These are phyloP conservation scores for Pandion haliaetus DNA, from an alignment of 2,113 vertebrate genomes.

Conservation along the genomic window DNA sequence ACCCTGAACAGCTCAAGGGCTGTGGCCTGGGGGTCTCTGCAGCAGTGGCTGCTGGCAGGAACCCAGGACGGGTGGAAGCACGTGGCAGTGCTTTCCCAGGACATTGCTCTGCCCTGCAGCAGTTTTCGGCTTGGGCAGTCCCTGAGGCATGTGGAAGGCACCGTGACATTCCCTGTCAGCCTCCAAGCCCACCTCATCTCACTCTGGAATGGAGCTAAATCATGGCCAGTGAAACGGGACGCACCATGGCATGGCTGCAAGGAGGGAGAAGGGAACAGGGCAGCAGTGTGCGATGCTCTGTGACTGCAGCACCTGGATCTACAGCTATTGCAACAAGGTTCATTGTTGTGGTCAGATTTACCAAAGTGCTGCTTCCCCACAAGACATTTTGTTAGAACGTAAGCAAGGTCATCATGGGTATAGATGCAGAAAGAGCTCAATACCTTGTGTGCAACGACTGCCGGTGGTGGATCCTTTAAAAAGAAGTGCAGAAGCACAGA, in stretches of 20 bases:
- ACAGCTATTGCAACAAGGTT: not conserved
- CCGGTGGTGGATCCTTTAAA: not conserved
- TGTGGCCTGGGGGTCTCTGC: not conserved
- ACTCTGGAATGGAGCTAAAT: too few relatives aligned
- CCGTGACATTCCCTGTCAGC: fast-evolving
- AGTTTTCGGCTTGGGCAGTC: not conserved
- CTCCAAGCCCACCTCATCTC: not conserved
- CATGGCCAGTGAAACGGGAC: not conserved
- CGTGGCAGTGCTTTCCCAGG: too few relatives aligned
- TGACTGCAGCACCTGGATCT: not conserved
- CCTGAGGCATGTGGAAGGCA: too few relatives aligned
- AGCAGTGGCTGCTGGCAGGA: not conserved
- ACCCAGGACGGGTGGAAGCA: not conserved
- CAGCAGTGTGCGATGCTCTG: too few relatives aligned
- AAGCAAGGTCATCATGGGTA: not conserved
- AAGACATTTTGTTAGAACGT: not conserved
- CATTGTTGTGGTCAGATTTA: not conserved
- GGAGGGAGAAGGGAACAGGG: not conserved
- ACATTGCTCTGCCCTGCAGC: not conserved
- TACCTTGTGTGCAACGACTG: not conserved
- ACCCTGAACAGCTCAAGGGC: not conserved
- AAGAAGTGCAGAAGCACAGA: not conserved
- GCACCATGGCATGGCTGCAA: too few relatives aligned
- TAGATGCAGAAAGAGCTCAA: not conserved
- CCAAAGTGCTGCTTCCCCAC: not conserved